Evolutionary conservation across 2,113 vertebrate genomes (phyloP), one percentile per base, ranked within the genome.

Genomic region (Cryptomyrus ogoouensis): DNA sequence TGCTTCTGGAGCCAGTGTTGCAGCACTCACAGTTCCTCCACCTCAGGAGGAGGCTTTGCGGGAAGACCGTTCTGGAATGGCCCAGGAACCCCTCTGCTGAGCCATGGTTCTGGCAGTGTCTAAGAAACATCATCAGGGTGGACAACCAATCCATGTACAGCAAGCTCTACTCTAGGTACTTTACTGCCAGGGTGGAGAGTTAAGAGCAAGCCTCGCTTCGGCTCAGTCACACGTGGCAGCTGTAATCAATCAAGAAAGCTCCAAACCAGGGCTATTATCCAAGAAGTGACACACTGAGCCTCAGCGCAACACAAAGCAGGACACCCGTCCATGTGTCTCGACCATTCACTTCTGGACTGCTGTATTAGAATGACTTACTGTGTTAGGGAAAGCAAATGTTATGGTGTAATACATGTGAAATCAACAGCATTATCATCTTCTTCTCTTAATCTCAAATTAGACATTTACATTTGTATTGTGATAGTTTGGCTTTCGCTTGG

Each of bases 1-100:
- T 98, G 13, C 91, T 98, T 83, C 94, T 98, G 89, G 96, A 98
- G 91, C 97, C 97, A 0, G 96, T 97, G 58, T 88, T 98, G 88
- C 97, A 96, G 88, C 88, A 97, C 42, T 97, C 96, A 0, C 96
- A 96, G 92, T 97, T 97, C 90, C 86, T 98, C 88, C 94, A 95
- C 1, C 94, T 98, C 77, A 93, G 96, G 50, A 95, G 89, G 89
- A 94, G 96, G 24, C 92, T 98, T 84, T 97, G 96, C 39, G 94
- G 93, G 47, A 93, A 94, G 39, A 97, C 97, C 35, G 94, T 98
- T 9, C 91, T 98, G 10, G 95, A 96, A 83, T 98, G 97, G 97
- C 97, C 97, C 0, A 94, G 92, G 77, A 96, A 96, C 5, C 93
- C 96, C 3, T 95, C 96, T 0, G 95, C 96, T 0, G 94, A 97